Base-by-base conservation (phyloP, 2,888 invertebrate genomes). In the Ophioninae sp. region DNA sequence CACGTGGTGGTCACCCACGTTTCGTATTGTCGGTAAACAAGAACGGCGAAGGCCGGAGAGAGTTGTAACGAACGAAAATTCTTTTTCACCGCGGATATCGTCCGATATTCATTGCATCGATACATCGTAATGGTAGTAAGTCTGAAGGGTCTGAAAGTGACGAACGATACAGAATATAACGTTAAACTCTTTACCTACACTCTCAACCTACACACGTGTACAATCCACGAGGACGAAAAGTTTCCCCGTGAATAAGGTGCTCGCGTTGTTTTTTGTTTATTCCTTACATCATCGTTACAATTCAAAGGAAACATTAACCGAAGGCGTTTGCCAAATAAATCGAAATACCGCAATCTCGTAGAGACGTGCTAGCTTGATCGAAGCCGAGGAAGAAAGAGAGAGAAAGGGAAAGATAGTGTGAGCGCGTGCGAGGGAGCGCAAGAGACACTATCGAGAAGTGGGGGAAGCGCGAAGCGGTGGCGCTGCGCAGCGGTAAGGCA, bases 1-100 rank as follows among this genome's bases (percentile, higher is more conserved):
- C 91, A 91, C 91, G 92, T 92, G 91, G 90, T 88, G 90, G 88
- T 91, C 92, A 92, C 92, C 92, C 93, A 93, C 93, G 93, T 93
- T 93, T 91, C 89, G 90, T 88, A 90, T 93, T 92, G 91, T 92
- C 90, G 92, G 91, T 93, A 93, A 93, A 92, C 92, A 92, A 88
- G 87, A 85, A 87, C 83, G 59, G 21, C 62, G 73, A 20, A 50
- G 68, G n/a, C 41, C 41, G 61, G 64, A 2, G 69, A 21, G 59
- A 65, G 64, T 8, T 41, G 69, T 30, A 57, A 64, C 56, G 5
- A 59, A 75, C 68, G 17, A 82, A 79, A 57, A 79, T 81, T 69
- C 65, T 39, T 68, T 65, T 23, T 57, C 41, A 59, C 44, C 74
- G 39, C 62, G 65, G 62, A 20, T 67, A 39, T 83, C 80, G 74